Evolutionary conservation across 2,888 invertebrate species (phyloP).

Genomic region (Eupsilia transversa): DNA sequence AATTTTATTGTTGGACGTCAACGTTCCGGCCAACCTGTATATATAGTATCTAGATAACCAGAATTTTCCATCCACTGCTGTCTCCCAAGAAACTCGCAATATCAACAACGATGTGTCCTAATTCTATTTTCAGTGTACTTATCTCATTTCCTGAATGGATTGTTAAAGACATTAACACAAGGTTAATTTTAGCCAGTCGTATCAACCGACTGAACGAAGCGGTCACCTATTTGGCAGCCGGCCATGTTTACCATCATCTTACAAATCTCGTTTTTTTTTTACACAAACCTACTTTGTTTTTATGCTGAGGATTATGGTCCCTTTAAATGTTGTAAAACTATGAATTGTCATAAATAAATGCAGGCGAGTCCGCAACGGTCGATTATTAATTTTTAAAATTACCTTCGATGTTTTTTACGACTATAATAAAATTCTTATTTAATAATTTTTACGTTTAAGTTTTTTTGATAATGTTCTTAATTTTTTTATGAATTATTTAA

Average conservation of each 20-base stretch:
- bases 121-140: constrained; percentile 31
- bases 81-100: neutral
- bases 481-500: constrained; percentile 1
- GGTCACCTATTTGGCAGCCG: constrained; percentile 62
- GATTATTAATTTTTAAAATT: neutral
- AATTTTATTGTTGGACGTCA: too few relatives aligned
- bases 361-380: neutral
- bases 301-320: constrained; percentile 51
- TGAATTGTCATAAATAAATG: constrained; percentile 24
- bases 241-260: constrained; percentile 63
- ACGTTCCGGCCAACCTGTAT: too few relatives aligned
- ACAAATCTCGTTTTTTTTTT: constrained; percentile 54
- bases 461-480: constrained; percentile 1
- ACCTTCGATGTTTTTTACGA: constrained; percentile 4
- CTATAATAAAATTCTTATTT: constrained; percentile 15
- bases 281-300: constrained; percentile 45
- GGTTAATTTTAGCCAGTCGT: constrained; percentile 45
- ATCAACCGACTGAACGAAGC: constrained; percentile 37
- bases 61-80: neutral
- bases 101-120: neutral
- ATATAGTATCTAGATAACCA: neutral
- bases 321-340: constrained; percentile 33
- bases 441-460: constrained; percentile 9
- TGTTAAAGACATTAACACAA: constrained; percentile 52
- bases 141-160: constrained; percentile 51